Percentiles rank a stretch among this genome's conserved stretches.
phyloP scores from a whole-genome alignment of 2,797 vertebrate species.

The Diplodus puntazzo region DNA sequence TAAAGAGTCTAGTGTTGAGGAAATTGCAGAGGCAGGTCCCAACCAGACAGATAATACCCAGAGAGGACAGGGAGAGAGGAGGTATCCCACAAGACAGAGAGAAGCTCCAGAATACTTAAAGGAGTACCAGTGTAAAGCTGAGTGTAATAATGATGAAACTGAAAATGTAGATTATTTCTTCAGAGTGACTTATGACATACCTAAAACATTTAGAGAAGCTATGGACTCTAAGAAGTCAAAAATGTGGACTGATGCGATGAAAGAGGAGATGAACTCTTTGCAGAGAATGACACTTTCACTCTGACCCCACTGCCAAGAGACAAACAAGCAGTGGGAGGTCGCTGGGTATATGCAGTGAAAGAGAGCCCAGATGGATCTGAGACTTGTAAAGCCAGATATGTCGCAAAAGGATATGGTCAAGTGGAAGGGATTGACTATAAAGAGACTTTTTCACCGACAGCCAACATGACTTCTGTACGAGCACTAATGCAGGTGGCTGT shows the following conservation, averaged over 20 bases:
- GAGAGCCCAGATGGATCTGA: too few species aligned
- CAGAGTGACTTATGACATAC: background rate
- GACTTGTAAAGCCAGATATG: too few species aligned
- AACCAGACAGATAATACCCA: too few species aligned
- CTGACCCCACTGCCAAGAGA: background rate
- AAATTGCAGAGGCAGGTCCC: too few species aligned
- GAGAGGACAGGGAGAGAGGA: too few species aligned
- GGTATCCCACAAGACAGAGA: too few species aligned
- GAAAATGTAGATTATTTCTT: background rate
- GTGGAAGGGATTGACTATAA: background rate
- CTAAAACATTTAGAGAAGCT: background rate
- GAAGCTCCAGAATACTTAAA: too few species aligned
- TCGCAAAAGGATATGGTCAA: too few species aligned
- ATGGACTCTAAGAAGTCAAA: background rate
- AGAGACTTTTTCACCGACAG: background rate
- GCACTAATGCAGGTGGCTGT: background rate
- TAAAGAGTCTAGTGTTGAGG: too few species aligned
- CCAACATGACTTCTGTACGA: background rate
- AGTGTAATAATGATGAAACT: background rate
- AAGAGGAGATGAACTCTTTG: background rate
- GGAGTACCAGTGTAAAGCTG: background rate
- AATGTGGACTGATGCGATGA: background rate
- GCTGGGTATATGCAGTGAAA: constrained; percentile 10
- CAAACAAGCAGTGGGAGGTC: too few species aligned
- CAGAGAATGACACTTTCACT: background rate